Percentiles rank a stretch among this genome's conserved stretches.
These are phyloP conservation scores for Cydia fagiglandana DNA, from an alignment of 1,140 invertebrate species.

Conservation along the genomic window DNA sequence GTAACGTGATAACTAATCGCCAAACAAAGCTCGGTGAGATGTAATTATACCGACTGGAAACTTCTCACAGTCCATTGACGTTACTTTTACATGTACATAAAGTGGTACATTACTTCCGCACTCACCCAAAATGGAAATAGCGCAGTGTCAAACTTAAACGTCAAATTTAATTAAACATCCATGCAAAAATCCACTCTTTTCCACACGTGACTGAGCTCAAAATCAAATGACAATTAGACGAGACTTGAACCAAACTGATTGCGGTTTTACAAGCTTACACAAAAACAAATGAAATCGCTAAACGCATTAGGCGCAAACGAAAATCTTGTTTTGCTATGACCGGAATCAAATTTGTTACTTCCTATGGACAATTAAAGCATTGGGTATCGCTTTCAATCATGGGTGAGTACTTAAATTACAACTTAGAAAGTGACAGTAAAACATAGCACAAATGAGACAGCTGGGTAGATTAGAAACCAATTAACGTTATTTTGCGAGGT, in stretches of 20 bases:
- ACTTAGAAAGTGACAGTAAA: slow-evolving; percentile 18
- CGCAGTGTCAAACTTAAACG: neutral
- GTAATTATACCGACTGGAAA: neutral
- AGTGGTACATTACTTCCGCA: slow-evolving; percentile 16
- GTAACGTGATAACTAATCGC: slow-evolving; percentile 18
- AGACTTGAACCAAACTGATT: neutral
- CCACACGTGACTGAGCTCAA: neutral
- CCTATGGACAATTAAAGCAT: slow-evolving; percentile 2
- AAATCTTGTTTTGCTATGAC: slow-evolving; percentile 2
- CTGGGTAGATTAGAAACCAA: neutral
- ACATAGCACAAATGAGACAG: neutral
- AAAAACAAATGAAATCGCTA: slow-evolving; percentile 18
- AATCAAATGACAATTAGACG: neutral
- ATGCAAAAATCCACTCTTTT: neutral
- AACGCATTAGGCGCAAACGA: neutral
- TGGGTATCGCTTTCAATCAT: slow-evolving; percentile 18
- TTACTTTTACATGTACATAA: neutral
- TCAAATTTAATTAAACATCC: neutral
- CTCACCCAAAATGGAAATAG: neutral
- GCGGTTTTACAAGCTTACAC: slow-evolving; percentile 6
- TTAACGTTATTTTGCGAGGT: slow-evolving; percentile 1
- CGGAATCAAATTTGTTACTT: slow-evolving; percentile 19
- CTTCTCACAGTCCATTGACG: slow-evolving; percentile 16
- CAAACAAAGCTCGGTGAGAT: neutral
- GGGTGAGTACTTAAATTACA: neutral